Evolutionary conservation across 2,797 vertebrate genomes (phyloP).

Genomic region (Eulemur mongoz): DNA sequence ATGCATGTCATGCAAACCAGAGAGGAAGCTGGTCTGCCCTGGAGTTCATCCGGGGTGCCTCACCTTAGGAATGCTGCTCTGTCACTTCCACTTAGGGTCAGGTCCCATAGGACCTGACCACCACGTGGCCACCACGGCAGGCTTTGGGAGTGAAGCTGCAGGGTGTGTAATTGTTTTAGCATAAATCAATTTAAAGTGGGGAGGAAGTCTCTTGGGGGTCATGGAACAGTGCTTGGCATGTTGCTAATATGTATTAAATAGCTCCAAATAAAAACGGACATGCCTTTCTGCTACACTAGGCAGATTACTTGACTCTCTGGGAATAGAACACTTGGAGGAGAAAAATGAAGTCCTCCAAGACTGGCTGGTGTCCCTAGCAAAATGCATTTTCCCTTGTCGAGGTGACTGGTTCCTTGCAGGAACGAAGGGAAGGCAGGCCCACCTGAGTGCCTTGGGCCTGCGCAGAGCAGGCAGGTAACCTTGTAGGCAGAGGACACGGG

Average conservation of each 20-base stretch:
- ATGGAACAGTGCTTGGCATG: conserved; percentile 48
- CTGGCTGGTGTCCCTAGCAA: conserved; percentile 41
- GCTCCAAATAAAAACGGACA: conserved; percentile 68
- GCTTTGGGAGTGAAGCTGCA: conserved; percentile 13
- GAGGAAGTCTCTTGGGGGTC: conserved; percentile 60
- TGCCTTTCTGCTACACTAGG: conserved; percentile 67
- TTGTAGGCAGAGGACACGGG: background rate
- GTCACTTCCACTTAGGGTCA: background rate
- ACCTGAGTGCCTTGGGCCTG: background rate
- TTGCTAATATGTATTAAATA: conserved; percentile 67
- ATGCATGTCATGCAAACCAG: fast-evolving
- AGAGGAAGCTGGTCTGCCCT: background rate
- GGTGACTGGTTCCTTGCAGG: background rate
- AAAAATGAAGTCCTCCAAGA: conserved; percentile 58
- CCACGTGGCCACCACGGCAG: background rate
- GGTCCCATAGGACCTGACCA: background rate
- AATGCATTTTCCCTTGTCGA: conserved; percentile 32
- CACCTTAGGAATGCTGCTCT: background rate
- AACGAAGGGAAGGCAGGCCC: background rate
- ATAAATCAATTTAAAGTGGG: conserved; percentile 64
- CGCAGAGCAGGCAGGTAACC: background rate
- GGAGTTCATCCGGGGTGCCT: background rate
- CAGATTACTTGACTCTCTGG: conserved; percentile 69
- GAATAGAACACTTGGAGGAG: conserved; percentile 61
- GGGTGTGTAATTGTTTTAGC: conserved; percentile 63